Percentiles rank a stretch among this genome's conserved stretches.
Conservation (phyloP, 2,113 vertebrate genomes). For the Leuciscus idus region DNA sequence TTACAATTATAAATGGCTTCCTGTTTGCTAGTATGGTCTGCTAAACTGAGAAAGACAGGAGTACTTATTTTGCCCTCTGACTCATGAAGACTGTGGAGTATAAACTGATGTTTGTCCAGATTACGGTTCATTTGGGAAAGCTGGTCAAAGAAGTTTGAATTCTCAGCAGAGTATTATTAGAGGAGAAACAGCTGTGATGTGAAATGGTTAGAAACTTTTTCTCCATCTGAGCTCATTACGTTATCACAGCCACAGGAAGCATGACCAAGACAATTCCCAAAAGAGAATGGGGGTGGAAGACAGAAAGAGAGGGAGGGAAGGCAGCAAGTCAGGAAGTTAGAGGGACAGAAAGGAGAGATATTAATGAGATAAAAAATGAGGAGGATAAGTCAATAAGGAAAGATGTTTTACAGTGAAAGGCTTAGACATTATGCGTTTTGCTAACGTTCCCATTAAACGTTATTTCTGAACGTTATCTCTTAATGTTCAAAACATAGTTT, state of each 20-base stretch:
- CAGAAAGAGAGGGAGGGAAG: slow-evolving; percentile 14
- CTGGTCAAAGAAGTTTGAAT: slow-evolving; percentile 16
- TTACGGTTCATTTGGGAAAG: slow-evolving; percentile 17
- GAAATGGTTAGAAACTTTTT: slow-evolving; percentile 38
- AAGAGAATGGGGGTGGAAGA: slow-evolving; percentile 3
- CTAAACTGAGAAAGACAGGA: slow-evolving; percentile 4
- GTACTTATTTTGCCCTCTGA: background rate
- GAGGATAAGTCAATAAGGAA: background rate
- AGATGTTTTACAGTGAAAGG: background rate
- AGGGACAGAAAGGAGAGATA: background rate
- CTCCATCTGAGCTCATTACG: slow-evolving; percentile 22
- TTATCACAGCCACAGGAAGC: slow-evolving; percentile 53
- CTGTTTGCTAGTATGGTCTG: slow-evolving; percentile 17
- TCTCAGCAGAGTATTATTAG: slow-evolving; percentile 26
- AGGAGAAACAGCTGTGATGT: slow-evolving; percentile 45
- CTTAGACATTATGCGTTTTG: background rate
- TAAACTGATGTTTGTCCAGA: slow-evolving; percentile 9
- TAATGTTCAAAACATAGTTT: too few relatives aligned
- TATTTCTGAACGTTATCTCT: too few relatives aligned
- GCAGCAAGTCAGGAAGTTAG: background rate
- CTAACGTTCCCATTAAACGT: too few relatives aligned
- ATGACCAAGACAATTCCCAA: slow-evolving; percentile 34
- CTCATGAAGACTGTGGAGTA: slow-evolving; percentile 4
- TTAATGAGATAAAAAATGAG: background rate
- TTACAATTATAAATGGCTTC: slow-evolving; percentile 45